A percentile compares a stretch with the other conserved stretches of the same genome.
These are phyloP conservation scores for Epirrhoe alternata DNA, from an alignment of 2,888 invertebrate genomes.

Conservation along the genomic window DNA sequence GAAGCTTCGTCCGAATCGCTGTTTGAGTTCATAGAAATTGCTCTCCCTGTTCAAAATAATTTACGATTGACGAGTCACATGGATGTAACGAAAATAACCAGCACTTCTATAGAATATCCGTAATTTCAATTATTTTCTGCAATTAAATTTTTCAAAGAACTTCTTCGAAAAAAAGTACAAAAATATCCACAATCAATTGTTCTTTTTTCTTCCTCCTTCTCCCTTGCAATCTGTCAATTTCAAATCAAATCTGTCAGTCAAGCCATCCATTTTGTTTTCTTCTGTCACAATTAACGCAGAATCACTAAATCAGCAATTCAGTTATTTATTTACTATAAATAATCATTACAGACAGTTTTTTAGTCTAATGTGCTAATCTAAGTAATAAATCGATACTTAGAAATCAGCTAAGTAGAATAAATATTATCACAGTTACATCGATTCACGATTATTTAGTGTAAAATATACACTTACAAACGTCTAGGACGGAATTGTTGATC, in stretches of 20 bases:
- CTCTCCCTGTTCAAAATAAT: constrained; percentile 64
- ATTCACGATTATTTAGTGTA: too few species aligned
- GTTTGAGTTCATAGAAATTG: constrained; percentile 84
- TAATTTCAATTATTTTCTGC: constrained; percentile 32
- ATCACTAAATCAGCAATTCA: too few species aligned
- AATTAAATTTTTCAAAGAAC: constrained; percentile 2
- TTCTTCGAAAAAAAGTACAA: constrained; percentile 49
- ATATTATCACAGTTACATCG: too few species aligned
- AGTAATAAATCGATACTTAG: too few species aligned
- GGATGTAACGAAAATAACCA: constrained; percentile 56
- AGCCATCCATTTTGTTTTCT: constrained; percentile 3
- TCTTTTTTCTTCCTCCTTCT: constrained; percentile 47
- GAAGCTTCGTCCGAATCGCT: constrained; percentile 85
- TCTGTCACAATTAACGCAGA: background rate
- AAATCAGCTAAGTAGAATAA: too few species aligned
- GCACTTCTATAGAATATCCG: constrained; percentile 54
- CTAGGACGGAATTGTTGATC: too few species aligned
- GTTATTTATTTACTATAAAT: too few species aligned
- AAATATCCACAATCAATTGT: constrained; percentile 64
- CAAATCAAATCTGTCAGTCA: background rate
- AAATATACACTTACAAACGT: too few species aligned
- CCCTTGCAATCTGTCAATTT: constrained; percentile 60
- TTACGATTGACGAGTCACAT: constrained; percentile 59
- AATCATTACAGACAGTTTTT: too few species aligned
- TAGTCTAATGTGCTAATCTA: too few species aligned